Evolutionary conservation across 2,797 vertebrate species (phyloP).

Genomic region (Argyrosomus regius): DNA sequence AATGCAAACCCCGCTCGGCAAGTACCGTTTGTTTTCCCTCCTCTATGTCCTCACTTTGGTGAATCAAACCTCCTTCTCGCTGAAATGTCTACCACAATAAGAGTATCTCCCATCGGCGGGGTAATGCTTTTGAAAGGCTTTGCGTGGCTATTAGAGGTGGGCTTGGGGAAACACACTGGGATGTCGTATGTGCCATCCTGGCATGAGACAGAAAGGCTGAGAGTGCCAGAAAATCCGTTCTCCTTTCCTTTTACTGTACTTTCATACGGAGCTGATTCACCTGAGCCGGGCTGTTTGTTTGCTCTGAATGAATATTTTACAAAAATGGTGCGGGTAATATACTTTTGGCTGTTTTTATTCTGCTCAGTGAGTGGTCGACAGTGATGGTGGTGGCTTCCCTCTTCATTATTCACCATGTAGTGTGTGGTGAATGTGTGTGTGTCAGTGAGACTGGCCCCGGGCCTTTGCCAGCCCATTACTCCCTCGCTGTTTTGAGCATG

Average conservation of each 20-base stretch:
- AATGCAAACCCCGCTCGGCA: slow-evolving; percentile 59
- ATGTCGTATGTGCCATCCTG: slow-evolving; percentile 71
- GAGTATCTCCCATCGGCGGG: slow-evolving; percentile 62
- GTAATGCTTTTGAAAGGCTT: slow-evolving; percentile 81
- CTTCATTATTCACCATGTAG: slow-evolving; percentile 60
- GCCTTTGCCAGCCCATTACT: slow-evolving; percentile 81
- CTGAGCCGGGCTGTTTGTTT: slow-evolving; percentile 47
- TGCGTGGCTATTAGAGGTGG: slow-evolving; percentile 72
- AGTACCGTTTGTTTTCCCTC: slow-evolving; percentile 65
- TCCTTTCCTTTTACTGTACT: slow-evolving; percentile 28
- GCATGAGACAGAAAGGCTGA: slow-evolving; percentile 60
- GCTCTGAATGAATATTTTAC: slow-evolving; percentile 53
- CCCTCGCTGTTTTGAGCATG: slow-evolving; percentile 68
- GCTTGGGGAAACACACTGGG: slow-evolving; percentile 67
- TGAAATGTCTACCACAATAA: slow-evolving; percentile 72
- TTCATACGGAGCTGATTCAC: slow-evolving; percentile 53
- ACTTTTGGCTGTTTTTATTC: slow-evolving; percentile 48
- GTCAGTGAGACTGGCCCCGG: slow-evolving; percentile 64
- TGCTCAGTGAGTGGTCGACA: slow-evolving; percentile 43
- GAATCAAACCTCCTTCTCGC: slow-evolving; percentile 69
- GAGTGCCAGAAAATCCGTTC: slow-evolving; percentile 41
- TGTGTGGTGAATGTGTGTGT: slow-evolving; percentile 49
- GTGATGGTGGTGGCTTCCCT: slow-evolving; percentile 46
- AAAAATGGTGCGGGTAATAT: slow-evolving; percentile 15
- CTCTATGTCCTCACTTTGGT: slow-evolving; percentile 45